phyloP scores from a whole-genome alignment of 2,113 vertebrate genomes.

The Climacteris rufus region DNA sequence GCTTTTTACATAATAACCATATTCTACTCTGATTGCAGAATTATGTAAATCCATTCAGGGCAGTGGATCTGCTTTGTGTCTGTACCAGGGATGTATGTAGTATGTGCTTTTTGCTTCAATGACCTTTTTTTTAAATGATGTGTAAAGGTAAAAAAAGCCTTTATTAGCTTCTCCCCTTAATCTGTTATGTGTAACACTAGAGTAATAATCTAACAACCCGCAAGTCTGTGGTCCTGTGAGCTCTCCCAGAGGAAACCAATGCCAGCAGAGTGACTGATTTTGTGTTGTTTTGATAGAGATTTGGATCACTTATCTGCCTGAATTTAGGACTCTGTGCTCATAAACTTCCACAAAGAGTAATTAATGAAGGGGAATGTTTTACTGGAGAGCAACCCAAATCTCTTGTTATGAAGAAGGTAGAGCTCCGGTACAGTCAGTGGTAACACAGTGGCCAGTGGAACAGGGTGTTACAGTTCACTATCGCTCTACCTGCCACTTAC shows the following conservation, averaged over 20 bases:
- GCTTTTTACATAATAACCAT: conserved; percentile 31
- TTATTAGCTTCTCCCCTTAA: not conserved
- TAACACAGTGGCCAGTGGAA: not conserved
- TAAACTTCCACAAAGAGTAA: not conserved
- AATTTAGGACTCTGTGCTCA: not conserved
- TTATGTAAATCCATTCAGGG: not conserved
- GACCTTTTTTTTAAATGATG: not conserved
- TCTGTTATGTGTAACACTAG: rapidly evolving
- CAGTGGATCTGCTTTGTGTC: not conserved
- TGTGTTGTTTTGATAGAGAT: not conserved
- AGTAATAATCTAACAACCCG: not conserved
- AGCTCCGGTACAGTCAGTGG: not conserved
- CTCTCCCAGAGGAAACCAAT: not conserved
- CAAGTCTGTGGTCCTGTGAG: not conserved
- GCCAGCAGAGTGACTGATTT: not conserved
- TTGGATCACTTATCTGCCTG: not conserved
- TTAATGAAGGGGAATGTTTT: not conserved
- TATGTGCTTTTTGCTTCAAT: conserved; percentile 36
- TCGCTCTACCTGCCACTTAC: not conserved
- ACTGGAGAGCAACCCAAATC: not conserved
- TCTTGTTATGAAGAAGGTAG: not conserved
- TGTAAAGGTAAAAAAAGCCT: conserved; percentile 20
- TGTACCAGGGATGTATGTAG: not conserved
- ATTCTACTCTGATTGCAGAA: not conserved
- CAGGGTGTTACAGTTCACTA: not conserved